Conservation (phyloP, 2,113 vertebrate genomes). For the Morone saxatilis region DNA sequence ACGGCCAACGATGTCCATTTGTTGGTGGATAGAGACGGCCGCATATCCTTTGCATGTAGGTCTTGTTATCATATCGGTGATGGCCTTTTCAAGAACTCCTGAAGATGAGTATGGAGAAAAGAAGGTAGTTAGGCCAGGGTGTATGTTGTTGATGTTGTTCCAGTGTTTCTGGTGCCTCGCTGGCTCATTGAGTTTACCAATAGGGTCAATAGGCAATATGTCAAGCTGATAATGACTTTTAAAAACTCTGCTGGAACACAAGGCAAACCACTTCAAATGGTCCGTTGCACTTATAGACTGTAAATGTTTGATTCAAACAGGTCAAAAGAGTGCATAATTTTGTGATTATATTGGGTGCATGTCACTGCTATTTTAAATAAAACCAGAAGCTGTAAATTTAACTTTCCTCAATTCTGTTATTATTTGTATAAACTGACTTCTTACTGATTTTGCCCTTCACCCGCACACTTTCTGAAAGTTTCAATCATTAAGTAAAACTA, state of each 20-base stretch:
- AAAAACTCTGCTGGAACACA: background rate
- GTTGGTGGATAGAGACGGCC: background rate
- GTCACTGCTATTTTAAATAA: background rate
- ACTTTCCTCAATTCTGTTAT: background rate
- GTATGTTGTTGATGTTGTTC: too few species aligned
- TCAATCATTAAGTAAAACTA: background rate
- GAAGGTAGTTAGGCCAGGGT: too few species aligned
- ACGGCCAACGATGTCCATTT: background rate
- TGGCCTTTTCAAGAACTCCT: too few species aligned
- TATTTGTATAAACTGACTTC: background rate
- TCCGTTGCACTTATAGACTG: background rate
- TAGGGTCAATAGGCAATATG: background rate
- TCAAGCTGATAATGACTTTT: background rate
- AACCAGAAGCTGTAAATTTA: background rate
- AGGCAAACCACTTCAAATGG: background rate
- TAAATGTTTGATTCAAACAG: background rate
- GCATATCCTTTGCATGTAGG: too few species aligned
- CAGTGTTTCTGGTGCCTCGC: too few species aligned
- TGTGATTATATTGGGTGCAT: background rate
- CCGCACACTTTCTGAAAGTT: slow-evolving; percentile 1
- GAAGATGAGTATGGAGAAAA: too few species aligned
- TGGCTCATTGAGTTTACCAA: too few species aligned
- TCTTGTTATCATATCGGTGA: too few species aligned
- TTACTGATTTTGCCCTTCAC: background rate
- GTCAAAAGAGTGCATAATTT: background rate